Evolutionary conservation across 2,797 vertebrate species (phyloP).

Genomic region (Schizothorax lantsangensis): DNA sequence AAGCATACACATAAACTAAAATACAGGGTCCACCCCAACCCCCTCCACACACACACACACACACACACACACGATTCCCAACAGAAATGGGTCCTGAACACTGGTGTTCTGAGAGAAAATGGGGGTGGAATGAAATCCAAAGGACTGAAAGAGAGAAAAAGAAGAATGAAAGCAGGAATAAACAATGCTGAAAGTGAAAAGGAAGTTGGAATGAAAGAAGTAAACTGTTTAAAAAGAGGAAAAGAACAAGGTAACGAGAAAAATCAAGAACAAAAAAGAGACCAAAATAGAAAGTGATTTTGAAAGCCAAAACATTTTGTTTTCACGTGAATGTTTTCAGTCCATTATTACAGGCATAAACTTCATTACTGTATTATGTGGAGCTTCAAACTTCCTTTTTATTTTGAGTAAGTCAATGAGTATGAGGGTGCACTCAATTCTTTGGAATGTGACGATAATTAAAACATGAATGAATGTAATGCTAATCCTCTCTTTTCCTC

Average conservation of each 20-base stretch:
- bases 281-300: not conserved
- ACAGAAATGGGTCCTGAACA: slow-evolving; percentile 63
- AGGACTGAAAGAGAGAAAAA: slow-evolving; percentile 70
- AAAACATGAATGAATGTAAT: slow-evolving; percentile 33
- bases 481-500: slow-evolving; percentile 44
- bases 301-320: not conserved
- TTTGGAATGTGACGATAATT: not conserved
- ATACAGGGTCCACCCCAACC: slow-evolving; percentile 67
- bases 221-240: slow-evolving; percentile 62
- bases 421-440: not conserved
- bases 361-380: not conserved
- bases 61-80: slow-evolving; percentile 20
- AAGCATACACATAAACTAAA: slow-evolving; percentile 78
- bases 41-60: slow-evolving; percentile 34
- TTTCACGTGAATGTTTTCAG: not conserved
- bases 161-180: slow-evolving; percentile 58
- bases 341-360: not conserved
- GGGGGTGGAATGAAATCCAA: slow-evolving; percentile 74
- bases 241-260: slow-evolving; percentile 66
- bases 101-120: slow-evolving; percentile 67
- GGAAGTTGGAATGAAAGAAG: slow-evolving; percentile 71
- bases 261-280: slow-evolving; percentile 33
- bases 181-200: slow-evolving; percentile 69
- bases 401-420: not conserved
- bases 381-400: not conserved